Conservation (phyloP, 2,888 invertebrate genomes). For the Volucella bombylans region DNA sequence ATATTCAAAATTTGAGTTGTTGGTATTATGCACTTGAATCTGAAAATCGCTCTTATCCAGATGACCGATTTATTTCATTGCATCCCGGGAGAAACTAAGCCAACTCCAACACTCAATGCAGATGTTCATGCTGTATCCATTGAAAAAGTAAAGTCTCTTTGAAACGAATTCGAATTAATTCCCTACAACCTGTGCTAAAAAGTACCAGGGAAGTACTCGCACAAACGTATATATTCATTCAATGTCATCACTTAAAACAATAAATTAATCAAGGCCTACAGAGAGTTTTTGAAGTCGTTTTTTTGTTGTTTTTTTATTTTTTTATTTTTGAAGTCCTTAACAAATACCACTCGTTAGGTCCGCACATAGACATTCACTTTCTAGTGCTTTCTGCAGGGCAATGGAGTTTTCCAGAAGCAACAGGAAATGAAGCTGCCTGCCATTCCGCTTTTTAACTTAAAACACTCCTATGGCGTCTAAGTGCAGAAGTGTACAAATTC, state of each 20-base stretch:
- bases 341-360: constrained; percentile 63
- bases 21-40: not conserved
- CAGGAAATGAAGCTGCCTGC: constrained; percentile 52
- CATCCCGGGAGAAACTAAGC: not conserved
- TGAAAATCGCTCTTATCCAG: constrained; percentile 11
- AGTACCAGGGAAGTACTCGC: constrained; percentile 38
- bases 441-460: constrained; percentile 48
- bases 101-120: constrained; percentile 18
- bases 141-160: constrained; percentile 26
- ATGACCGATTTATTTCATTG: constrained; percentile 38
- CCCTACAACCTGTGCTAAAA: constrained; percentile 14
- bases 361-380: constrained; percentile 31
- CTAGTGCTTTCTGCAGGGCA: constrained; percentile 20
- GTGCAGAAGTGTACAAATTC: constrained; percentile 55
- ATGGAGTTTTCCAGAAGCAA: constrained; percentile 60
- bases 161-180: constrained; percentile 37
- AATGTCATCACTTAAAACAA: constrained; percentile 57
- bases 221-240: constrained; percentile 37
- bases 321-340: constrained; percentile 25
- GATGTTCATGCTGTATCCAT: not conserved
- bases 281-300: constrained; percentile 23
- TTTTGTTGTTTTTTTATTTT: not conserved
- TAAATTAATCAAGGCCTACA: constrained; percentile 67
- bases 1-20: not conserved
- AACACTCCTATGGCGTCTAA: constrained; percentile 35